Percentiles rank a stretch among this genome's conserved stretches.
Conservation (phyloP, 2,888 invertebrate species). For the Drosophila aldrichi region DNA sequence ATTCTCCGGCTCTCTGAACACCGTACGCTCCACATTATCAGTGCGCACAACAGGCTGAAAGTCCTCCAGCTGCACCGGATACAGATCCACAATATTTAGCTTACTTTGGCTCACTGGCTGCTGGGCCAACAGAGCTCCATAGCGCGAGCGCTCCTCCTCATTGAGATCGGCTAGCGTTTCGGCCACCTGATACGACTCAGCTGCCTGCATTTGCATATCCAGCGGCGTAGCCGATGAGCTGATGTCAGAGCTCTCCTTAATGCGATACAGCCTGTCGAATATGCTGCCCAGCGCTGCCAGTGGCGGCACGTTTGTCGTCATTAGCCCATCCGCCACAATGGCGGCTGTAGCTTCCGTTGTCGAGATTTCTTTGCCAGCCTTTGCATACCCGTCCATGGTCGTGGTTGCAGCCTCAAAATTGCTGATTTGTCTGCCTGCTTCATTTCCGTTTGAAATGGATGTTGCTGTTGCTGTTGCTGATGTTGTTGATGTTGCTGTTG, state of each 20-base stretch:
- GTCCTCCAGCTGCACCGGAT: conserved; percentile 83
- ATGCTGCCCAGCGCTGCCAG: conserved; percentile 55
- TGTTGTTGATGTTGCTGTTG: neutral
- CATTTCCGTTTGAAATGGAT: conserved; percentile 50
- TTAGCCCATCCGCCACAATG: conserved; percentile 30
- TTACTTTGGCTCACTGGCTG: conserved; percentile 71
- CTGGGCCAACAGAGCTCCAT: conserved; percentile 58
- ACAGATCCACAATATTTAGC: conserved; percentile 83
- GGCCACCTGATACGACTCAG: conserved; percentile 72
- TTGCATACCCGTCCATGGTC: conserved; percentile 11
- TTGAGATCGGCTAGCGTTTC: conserved; percentile 69
- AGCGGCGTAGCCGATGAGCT: conserved; percentile 34
- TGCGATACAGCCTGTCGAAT: conserved; percentile 82
- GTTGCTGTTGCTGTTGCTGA: conserved; percentile 11
- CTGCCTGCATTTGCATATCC: conserved; percentile 73
- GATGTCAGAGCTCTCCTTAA: conserved; percentile 56
- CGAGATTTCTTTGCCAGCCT: conserved; percentile 18
- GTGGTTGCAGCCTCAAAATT: conserved; percentile 15
- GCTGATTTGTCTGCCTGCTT: conserved; percentile 45
- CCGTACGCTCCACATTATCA: conserved; percentile 77
- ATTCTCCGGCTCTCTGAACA: conserved; percentile 65
- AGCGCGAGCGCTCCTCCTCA: conserved; percentile 61
- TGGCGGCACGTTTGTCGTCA: conserved; percentile 56
- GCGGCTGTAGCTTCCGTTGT: conserved; percentile 11
- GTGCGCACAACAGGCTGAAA: conserved; percentile 67